These are phyloP conservation scores for Rhinopomastus cyanomelas DNA, from an alignment of 2,113 vertebrate species.

Conservation along the genomic window DNA sequence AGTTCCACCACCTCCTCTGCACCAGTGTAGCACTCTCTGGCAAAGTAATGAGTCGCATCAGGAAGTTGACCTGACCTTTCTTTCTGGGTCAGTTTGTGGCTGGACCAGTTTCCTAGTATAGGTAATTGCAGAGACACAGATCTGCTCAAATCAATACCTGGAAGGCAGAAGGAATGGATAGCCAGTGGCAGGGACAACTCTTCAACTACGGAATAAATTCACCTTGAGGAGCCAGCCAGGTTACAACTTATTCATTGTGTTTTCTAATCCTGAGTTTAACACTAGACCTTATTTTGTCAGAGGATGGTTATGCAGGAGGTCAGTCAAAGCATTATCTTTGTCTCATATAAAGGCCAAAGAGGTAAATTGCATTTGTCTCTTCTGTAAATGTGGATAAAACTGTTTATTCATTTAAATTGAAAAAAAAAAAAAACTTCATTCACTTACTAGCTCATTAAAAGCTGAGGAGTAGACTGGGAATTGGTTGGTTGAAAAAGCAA, in stretches of 20 bases:
- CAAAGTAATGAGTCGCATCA: neutral
- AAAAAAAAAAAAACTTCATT: neutral
- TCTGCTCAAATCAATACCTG: neutral
- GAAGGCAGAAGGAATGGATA: neutral
- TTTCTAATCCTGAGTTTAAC: neutral
- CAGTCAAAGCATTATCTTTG: neutral
- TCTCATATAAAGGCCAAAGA: neutral
- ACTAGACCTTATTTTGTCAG: neutral
- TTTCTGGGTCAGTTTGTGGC: neutral
- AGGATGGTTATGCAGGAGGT: neutral
- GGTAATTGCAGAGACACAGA: neutral
- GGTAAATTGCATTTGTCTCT: neutral
- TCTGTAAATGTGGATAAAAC: neutral
- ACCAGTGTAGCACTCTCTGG: neutral
- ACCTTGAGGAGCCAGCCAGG: neutral
- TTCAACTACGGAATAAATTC: neutral
- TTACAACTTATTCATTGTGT: neutral
- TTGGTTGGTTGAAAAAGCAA: neutral
- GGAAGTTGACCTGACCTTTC: neutral
- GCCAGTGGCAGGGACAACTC: neutral
- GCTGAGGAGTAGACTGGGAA: neutral
- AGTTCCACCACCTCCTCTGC: neutral
- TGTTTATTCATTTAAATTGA: neutral
- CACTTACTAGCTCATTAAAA: neutral
- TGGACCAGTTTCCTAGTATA: neutral